Evolutionary conservation across 1,140 invertebrate genomes (phyloP).

Genomic region (Pogonognathellus flavescens): DNA sequence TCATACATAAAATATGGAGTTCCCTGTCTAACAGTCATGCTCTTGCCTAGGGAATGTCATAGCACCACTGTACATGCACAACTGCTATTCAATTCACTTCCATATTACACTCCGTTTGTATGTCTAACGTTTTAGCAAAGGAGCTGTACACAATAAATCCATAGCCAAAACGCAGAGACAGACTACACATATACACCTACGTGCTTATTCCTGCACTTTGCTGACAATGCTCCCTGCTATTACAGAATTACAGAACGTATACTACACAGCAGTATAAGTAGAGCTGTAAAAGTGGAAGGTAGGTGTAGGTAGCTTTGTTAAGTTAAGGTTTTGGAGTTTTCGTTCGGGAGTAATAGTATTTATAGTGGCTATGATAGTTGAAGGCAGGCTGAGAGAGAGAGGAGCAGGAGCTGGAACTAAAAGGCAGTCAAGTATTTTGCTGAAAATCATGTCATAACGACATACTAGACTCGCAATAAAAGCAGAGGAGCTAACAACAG

Average conservation of each 20-base stretch:
- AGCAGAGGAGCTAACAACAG: slow-evolving; percentile 32
- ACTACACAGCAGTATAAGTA: too few relatives aligned
- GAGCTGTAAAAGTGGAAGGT: too few relatives aligned
- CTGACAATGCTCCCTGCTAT: too few relatives aligned
- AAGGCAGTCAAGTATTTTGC: slow-evolving; percentile 31
- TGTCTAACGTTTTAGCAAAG: too few relatives aligned
- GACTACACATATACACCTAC: too few relatives aligned
- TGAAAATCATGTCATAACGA: slow-evolving; percentile 46
- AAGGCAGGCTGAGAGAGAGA: too few relatives aligned
- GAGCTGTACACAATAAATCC: too few relatives aligned
- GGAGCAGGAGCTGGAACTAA: not conserved
- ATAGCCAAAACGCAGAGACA: too few relatives aligned
- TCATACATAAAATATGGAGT: slow-evolving; percentile 40
- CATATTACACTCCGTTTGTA: too few relatives aligned
- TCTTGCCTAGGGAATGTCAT: not conserved
- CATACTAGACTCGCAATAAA: slow-evolving; percentile 29
- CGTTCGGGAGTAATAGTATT: slow-evolving; percentile 10
- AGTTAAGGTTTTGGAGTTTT: slow-evolving; percentile 9
- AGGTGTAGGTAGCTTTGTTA: not conserved
- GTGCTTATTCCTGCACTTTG: too few relatives aligned
- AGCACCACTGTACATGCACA: not conserved
- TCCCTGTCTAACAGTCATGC: not conserved
- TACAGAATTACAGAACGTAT: too few relatives aligned
- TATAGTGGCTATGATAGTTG: not conserved
- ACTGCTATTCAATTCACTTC: too few relatives aligned